These are phyloP conservation scores for Drosophila insularis DNA, from an alignment of 1,140 invertebrate species.

Conservation along the genomic window DNA sequence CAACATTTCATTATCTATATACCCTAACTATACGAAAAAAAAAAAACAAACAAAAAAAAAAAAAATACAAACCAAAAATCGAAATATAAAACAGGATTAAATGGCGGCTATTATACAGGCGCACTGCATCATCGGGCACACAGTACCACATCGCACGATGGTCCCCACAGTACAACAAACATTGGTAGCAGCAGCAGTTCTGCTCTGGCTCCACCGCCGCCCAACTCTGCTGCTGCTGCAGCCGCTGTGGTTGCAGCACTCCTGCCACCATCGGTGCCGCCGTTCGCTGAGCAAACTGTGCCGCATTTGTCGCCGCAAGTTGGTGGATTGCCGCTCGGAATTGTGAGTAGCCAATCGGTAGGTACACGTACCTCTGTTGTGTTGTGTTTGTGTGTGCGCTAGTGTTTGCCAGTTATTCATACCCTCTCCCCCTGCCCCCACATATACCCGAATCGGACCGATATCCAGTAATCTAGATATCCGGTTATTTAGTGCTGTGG, in stretches of 20 bases:
- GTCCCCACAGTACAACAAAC: conserved; percentile 84
- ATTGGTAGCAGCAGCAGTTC: conserved; percentile 51
- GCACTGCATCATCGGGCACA: conserved; percentile 89
- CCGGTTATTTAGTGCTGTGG: conserved; percentile 30
- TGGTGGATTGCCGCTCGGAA: conserved; percentile 80
- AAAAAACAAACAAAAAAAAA: conserved; percentile 78
- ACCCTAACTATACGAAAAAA: conserved; percentile 48
- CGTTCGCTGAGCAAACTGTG: conserved; percentile 66
- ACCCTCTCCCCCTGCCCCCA: neutral
- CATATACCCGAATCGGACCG: conserved; percentile 3
- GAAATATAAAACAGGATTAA: conserved; percentile 85
- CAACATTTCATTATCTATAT: conserved; percentile 56
- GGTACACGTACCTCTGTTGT: conserved; percentile 71
- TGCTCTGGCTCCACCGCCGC: conserved; percentile 83
- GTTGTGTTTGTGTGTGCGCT: conserved; percentile 57
- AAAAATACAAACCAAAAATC: conserved; percentile 60
- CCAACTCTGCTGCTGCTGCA: conserved; percentile 60
- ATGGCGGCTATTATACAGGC: conserved; percentile 88
- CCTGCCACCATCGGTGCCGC: conserved; percentile 60
- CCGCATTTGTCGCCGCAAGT: conserved; percentile 78
- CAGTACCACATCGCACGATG: conserved; percentile 90
- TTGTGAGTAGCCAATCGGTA: conserved; percentile 83
- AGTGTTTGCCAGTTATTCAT: conserved; percentile 34
- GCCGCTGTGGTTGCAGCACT: conserved; percentile 65
- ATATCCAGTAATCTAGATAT: conserved; percentile 23